Evolutionary conservation across 2,113 vertebrate species (phyloP).

Genomic region (Atlantisia rogersi): DNA sequence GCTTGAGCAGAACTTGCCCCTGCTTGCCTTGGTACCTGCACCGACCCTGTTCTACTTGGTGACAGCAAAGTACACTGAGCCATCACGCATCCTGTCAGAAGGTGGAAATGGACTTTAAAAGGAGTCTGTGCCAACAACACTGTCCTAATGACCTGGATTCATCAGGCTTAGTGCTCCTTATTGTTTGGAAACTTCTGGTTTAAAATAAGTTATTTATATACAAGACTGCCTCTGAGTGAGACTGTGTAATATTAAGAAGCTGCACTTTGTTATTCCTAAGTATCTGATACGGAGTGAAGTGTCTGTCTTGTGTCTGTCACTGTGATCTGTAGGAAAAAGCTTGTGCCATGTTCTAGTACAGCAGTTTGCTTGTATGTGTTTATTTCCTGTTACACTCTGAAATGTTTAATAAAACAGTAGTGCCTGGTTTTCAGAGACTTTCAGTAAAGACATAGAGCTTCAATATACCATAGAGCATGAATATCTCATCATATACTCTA

Average conservation of each 20-base stretch:
- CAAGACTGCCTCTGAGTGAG: neutral
- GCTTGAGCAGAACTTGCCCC: constrained; percentile 89
- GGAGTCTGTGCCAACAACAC: neutral
- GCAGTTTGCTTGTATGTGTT: constrained; percentile 6
- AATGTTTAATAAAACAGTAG: constrained; percentile 14
- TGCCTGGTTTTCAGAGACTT: neutral
- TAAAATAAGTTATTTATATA: neutral
- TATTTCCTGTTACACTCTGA: constrained; percentile 53
- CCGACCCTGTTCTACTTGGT: constrained; percentile 94
- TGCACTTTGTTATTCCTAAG: neutral
- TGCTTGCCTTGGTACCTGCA: constrained; percentile 91
- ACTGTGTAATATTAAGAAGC: neutral
- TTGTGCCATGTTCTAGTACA: neutral
- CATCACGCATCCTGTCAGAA: constrained; percentile 92
- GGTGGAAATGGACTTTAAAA: constrained; percentile 89
- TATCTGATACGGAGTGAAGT: neutral
- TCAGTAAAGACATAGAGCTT: neutral
- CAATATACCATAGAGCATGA: neutral
- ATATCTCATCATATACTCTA: neutral
- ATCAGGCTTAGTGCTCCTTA: neutral
- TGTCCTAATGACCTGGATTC: neutral
- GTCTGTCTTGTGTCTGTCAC: neutral
- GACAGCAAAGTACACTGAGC: constrained; percentile 94
- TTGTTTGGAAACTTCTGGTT: neutral
- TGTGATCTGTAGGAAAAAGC: neutral